Evolutionary conservation across 2,113 vertebrate species (phyloP).

Genomic region (Toxotes jaculatrix): DNA sequence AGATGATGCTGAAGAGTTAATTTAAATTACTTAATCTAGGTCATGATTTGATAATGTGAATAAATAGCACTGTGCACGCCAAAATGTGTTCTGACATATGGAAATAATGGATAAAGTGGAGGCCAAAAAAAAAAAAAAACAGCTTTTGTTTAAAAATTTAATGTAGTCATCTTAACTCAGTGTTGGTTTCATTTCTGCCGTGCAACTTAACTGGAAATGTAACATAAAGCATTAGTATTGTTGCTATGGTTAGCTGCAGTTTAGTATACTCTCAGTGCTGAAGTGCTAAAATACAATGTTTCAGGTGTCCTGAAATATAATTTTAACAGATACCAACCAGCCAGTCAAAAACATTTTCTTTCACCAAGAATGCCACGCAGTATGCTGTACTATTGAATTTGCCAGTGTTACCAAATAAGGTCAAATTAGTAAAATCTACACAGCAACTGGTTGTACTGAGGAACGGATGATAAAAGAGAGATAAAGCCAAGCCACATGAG

Average conservation of each 20-base stretch:
- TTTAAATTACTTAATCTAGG: constrained; percentile 11
- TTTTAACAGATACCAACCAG: not conserved
- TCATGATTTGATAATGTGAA: constrained; percentile 4
- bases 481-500: not conserved
- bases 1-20: constrained; percentile 30
- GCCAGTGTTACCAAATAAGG: constrained; percentile 2
- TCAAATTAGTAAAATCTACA: not conserved
- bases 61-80: not conserved
- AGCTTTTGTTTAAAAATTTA: too few relatives aligned
- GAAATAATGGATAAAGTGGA: not conserved
- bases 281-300: not conserved
- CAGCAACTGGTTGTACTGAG: not conserved
- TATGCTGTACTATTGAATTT: not conserved
- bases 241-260: not conserved
- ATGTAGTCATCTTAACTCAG: not conserved
- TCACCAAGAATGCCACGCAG: not conserved
- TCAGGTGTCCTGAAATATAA: constrained; percentile 1
- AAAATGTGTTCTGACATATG: not conserved
- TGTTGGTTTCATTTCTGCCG: not conserved
- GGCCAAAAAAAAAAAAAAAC: too few relatives aligned
- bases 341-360: too few relatives aligned
- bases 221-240: not conserved
- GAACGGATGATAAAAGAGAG: not conserved
- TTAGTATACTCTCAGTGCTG: not conserved
- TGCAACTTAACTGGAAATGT: not conserved